phyloP scores from a whole-genome alignment of 2,888 invertebrate species.

The Mayetiola destructor region DNA sequence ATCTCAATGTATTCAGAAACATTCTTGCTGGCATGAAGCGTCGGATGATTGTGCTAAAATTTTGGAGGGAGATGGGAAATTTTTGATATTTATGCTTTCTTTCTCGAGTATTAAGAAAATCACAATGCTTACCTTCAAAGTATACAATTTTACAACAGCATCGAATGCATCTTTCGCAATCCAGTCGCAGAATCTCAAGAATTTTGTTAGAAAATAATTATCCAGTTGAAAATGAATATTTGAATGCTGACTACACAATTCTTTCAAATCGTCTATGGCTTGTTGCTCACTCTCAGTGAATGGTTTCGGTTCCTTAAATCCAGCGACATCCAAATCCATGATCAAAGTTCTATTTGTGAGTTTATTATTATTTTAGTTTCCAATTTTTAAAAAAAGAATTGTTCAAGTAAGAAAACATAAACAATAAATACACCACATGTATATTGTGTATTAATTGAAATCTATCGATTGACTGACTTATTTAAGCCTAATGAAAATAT shows the following conservation, averaged over 20 bases:
- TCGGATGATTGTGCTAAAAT: background rate
- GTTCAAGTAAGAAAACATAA: too few species aligned
- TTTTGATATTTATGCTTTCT: background rate
- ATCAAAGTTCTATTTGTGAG: too few species aligned
- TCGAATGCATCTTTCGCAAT: background rate
- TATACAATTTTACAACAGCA: background rate
- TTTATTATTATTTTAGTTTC: background rate
- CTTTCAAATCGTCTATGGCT: background rate
- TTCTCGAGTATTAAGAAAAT: background rate
- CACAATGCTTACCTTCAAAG: background rate
- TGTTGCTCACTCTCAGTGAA: background rate
- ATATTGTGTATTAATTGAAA: too few species aligned
- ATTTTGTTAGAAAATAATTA: constrained; percentile 3
- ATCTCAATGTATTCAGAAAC: background rate
- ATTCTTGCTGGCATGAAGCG: background rate
- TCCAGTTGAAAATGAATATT: constrained; percentile 4
- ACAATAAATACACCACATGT: too few species aligned
- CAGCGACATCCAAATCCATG: background rate
- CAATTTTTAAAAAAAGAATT: too few species aligned
- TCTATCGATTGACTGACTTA: too few species aligned
- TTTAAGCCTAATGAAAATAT: too few species aligned
- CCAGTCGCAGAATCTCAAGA: background rate
- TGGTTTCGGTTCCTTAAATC: background rate
- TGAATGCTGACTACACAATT: background rate
- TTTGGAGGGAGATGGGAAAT: too few species aligned